Percentiles rank a stretch among this genome's conserved stretches.
Evolutionary conservation across 2,113 vertebrate species (phyloP).

Genomic region (Plecotus auritus): DNA sequence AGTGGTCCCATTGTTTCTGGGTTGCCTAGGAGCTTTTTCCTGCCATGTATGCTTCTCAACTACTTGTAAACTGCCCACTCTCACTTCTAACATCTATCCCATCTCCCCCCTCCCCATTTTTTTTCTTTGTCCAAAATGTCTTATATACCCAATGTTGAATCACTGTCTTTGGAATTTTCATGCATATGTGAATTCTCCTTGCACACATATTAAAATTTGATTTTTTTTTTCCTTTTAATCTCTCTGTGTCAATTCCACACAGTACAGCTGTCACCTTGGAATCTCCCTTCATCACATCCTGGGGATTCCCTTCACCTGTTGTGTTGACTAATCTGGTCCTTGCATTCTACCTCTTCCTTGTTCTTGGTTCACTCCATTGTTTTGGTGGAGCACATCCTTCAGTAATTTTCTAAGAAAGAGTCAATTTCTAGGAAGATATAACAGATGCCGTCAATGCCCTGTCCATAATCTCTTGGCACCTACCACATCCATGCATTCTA

Average conservation of each 20-base stretch:
- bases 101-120: neutral
- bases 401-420: neutral
- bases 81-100: neutral
- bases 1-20: neutral
- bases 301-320: slow-evolving; percentile 1
- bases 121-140: neutral
- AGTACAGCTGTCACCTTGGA: neutral
- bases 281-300: neutral
- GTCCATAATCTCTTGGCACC: neutral
- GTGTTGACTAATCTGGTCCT: neutral
- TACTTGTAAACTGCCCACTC: neutral
- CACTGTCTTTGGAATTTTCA: neutral
- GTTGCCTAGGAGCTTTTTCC: neutral
- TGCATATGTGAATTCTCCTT: neutral
- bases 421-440: neutral
- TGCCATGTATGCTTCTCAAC: neutral
- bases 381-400: neutral
- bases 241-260: neutral
- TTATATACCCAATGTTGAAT: neutral
- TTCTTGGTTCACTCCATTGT: neutral
- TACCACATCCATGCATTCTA: neutral
- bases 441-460: neutral
- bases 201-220: neutral
- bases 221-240: neutral
- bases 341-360: neutral